phyloP scores from a whole-genome alignment of 2,888 invertebrate species.

The Plusia festucae region DNA sequence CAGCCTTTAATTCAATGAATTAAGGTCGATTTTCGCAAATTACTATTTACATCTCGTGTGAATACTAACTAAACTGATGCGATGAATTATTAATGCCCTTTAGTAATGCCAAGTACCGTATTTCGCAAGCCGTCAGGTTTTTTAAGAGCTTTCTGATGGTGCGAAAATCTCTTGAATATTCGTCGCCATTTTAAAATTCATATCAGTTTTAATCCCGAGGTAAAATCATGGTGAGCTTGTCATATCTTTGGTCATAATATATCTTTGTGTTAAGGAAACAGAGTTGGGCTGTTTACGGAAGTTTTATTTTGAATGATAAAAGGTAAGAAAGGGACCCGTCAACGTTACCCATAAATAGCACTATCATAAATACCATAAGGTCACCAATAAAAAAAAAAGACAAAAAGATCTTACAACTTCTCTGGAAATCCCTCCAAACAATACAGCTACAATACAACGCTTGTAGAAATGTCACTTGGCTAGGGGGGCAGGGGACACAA shows the following conservation, averaged over 20 bases:
- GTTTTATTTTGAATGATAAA: too few species aligned
- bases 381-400: not conserved
- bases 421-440: not conserved
- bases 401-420: not conserved
- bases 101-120: constrained; percentile 26
- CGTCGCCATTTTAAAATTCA: constrained; percentile 19
- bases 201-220: not conserved
- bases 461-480: too few species aligned
- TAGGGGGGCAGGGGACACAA: too few species aligned
- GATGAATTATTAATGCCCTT: constrained; percentile 71
- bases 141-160: constrained; percentile 20
- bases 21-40: not conserved
- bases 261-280: not conserved
- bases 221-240: not conserved
- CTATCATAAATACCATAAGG: too few species aligned
- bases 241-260: not conserved
- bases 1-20: not conserved
- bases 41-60: constrained; percentile 55
- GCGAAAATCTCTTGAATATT: constrained; percentile 13
- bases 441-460: too few species aligned
- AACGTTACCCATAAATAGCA: too few species aligned
- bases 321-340: too few species aligned
- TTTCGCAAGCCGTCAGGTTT: constrained; percentile 33
- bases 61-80: constrained; percentile 60
- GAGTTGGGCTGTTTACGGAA: too few species aligned